Evolutionary conservation across 30 jellyfish, hydroid and myxozoan species (phyloP).

Genomic region (Chironex yamaguchii): DNA sequence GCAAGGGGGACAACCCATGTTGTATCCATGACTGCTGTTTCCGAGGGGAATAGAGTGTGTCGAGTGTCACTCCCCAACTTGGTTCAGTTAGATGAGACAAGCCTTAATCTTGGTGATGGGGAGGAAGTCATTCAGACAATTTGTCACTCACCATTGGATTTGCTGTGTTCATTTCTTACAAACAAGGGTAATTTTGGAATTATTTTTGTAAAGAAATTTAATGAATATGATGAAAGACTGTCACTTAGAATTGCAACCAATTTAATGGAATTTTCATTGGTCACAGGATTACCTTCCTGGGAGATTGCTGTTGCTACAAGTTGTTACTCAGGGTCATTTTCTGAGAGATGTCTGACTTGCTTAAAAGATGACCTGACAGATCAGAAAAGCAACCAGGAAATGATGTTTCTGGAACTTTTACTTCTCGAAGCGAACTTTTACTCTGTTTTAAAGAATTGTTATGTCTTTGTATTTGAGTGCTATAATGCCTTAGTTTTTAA

Average conservation of each 20-base stretch:
- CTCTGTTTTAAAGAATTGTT: not conserved
- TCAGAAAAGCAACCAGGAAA: not conserved
- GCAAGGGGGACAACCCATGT: not conserved
- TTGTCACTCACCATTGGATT: not conserved
- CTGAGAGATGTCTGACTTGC: not conserved
- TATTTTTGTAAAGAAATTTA: not conserved
- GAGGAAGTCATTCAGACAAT: not conserved
- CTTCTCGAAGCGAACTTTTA: not conserved
- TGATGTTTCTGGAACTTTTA: not conserved
- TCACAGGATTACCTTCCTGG: not conserved
- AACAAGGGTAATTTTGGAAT: not conserved
- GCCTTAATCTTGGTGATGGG: not conserved
- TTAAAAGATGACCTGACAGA: not conserved
- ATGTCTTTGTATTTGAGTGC: not conserved
- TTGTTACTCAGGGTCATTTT: not conserved
- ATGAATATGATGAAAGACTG: not conserved
- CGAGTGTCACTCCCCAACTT: not conserved
- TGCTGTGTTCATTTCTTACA: not conserved
- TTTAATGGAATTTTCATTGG: not conserved
- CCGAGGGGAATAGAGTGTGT: not conserved
- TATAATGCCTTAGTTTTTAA: not conserved
- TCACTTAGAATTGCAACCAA: not conserved
- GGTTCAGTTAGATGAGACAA: not conserved
- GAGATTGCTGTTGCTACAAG: not conserved
- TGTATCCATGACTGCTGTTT: not conserved